Conservation (phyloP, 2,113 vertebrate genomes). For the Phrynocephalus versicolor region DNA sequence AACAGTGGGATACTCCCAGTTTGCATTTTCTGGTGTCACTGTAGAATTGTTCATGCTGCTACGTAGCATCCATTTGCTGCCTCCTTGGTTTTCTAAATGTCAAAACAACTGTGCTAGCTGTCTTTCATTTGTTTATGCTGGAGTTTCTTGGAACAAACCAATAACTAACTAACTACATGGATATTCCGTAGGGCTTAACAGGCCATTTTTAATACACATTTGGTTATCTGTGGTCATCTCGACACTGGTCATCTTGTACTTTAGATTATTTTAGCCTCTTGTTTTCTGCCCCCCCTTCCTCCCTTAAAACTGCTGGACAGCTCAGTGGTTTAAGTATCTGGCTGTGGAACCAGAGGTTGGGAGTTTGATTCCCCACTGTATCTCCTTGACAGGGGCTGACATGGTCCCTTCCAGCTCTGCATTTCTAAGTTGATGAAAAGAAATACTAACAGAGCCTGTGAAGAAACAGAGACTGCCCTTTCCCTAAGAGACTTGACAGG, state of each 20-base stretch:
- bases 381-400: no score
- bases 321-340: no score
- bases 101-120: conserved; percentile 62
- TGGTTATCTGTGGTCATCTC: conserved; percentile 64
- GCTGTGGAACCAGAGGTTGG: no score
- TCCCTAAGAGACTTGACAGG: conserved; percentile 21
- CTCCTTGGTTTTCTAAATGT: conserved; percentile 63
- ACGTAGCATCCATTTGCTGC: conserved; percentile 61
- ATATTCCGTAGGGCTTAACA: conserved; percentile 68
- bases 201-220: conserved; percentile 67
- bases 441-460: conserved; percentile 70
- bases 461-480: conserved; percentile 64
- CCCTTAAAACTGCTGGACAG: conserved; percentile 2
- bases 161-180: conserved; percentile 49
- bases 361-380: no score
- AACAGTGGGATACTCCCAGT: conserved; percentile 36
- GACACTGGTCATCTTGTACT: conserved; percentile 58
- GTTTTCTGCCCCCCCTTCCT: conserved; percentile 63
- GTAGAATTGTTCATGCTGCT: conserved; percentile 23
- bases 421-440: conserved; percentile 4
- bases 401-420: no score
- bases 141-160: conserved; percentile 60
- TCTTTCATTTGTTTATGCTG: conserved; percentile 57
- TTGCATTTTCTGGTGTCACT: conserved; percentile 50
- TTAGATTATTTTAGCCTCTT: conserved; percentile 45